Evolutionary conservation across 2,113 vertebrate genomes (phyloP).

Genomic region (Sigmodon hispidus): DNA sequence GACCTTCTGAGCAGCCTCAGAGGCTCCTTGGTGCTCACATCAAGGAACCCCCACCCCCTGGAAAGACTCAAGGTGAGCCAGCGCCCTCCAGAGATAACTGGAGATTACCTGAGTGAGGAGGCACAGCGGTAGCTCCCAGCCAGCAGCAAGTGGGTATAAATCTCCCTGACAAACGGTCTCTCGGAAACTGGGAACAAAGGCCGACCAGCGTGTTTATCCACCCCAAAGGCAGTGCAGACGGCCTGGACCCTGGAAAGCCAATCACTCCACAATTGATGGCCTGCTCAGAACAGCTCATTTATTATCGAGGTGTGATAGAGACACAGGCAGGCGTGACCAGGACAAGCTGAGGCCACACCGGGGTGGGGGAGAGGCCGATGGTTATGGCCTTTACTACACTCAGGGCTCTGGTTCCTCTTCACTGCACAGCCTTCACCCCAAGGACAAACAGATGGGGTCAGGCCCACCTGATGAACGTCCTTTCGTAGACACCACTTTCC

Average conservation of each 20-base stretch:
- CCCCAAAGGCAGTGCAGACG: slow-evolving; percentile 16
- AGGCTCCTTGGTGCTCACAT: neutral
- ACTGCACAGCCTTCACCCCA: rapidly evolving
- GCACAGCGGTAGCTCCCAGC: neutral
- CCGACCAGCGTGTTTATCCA: slow-evolving; percentile 63
- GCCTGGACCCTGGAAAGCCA: slow-evolving; percentile 57
- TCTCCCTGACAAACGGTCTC: slow-evolving; percentile 42
- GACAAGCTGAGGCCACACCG: neutral
- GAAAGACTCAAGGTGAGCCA: slow-evolving; percentile 39
- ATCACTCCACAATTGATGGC: slow-evolving; percentile 58
- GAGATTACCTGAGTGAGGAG: neutral
- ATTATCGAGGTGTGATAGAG: slow-evolving; percentile 60
- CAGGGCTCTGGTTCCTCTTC: neutral
- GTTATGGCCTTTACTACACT: neutral
- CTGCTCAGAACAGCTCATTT: slow-evolving; percentile 59
- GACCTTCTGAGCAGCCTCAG: neutral
- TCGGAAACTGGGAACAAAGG: slow-evolving; percentile 69
- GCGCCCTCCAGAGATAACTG: slow-evolving; percentile 30
- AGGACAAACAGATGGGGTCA: neutral
- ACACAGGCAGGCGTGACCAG: slow-evolving; percentile 70
- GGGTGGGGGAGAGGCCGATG: neutral
- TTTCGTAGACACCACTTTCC: rapidly evolving
- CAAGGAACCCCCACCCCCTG: neutral
- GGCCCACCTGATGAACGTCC: rapidly evolving
- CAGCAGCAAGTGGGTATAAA: slow-evolving; percentile 57